phyloP scores from a whole-genome alignment of 2,113 vertebrate genomes.

The Saccopteryx leptura region DNA sequence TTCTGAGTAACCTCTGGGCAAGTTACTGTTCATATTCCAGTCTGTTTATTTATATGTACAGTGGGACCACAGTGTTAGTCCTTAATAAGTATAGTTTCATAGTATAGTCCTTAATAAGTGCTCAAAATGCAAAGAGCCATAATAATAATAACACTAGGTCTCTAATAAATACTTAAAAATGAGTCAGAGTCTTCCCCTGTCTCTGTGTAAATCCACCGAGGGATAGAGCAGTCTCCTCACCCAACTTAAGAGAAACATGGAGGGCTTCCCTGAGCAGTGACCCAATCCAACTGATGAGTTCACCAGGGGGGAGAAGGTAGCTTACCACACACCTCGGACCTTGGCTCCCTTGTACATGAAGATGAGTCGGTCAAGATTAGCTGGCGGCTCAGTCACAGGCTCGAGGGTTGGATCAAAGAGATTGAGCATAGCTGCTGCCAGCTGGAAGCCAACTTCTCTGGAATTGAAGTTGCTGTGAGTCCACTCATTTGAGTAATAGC shows the following conservation, averaged over 20 bases:
- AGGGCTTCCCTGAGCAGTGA: background rate
- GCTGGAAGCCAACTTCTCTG: slow-evolving; percentile 93
- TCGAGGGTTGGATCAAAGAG: slow-evolving; percentile 92
- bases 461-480: slow-evolving; percentile 93
- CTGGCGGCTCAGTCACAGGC: slow-evolving; percentile 44
- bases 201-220: background rate
- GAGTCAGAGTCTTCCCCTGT: background rate
- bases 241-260: background rate
- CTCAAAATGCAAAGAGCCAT: background rate
- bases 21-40: background rate
- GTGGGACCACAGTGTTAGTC: background rate
- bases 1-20: background rate
- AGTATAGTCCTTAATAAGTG: background rate
- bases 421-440: slow-evolving; percentile 91
- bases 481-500: slow-evolving; percentile 91
- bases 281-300: background rate
- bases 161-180: background rate
- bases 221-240: background rate
- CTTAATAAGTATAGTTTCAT: background rate
- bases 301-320: background rate
- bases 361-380: slow-evolving; percentile 87
- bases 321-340: slow-evolving; percentile 90
- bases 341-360: slow-evolving; percentile 92
- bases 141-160: background rate
- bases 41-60: background rate